A percentile compares a stretch with the other conserved stretches of the same genome.
phyloP scores from a whole-genome alignment of 1,140 invertebrate genomes.

The Cryptotermes secundus region DNA sequence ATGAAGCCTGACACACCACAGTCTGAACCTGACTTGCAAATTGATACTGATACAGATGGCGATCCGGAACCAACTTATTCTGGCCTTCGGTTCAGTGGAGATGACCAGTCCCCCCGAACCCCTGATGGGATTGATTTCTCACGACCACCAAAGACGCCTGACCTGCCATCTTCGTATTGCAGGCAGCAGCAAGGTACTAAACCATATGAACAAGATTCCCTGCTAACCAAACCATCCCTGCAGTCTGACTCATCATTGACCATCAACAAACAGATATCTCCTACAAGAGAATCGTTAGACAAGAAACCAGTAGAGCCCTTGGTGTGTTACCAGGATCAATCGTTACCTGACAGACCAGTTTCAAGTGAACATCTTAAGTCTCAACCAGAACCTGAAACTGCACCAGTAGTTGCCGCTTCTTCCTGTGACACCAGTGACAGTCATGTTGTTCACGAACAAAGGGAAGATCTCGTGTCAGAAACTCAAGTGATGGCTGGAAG shows the following conservation, averaged over 20 bases:
- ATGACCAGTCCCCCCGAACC: slow-evolving; percentile 51
- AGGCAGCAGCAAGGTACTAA: slow-evolving; percentile 31
- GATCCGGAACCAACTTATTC: slow-evolving; percentile 44
- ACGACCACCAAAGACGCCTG: slow-evolving; percentile 54
- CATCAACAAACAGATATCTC: neutral
- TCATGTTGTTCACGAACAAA: neutral
- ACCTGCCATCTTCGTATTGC: slow-evolving; percentile 41
- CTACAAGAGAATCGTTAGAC: neutral
- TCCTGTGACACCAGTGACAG: neutral
- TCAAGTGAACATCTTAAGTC: neutral
- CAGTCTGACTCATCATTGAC: neutral
- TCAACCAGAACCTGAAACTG: neutral
- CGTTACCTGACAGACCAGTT: neutral
- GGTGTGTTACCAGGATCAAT: neutral
- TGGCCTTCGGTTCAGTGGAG: slow-evolving; percentile 42
- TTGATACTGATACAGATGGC: slow-evolving; percentile 74
- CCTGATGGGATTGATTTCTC: slow-evolving; percentile 52
- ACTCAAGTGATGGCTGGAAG: neutral
- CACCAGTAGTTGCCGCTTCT: neutral
- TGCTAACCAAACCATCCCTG: neutral
- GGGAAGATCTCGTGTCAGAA: neutral
- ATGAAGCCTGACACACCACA: slow-evolving; percentile 80
- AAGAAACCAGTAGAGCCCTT: neutral
- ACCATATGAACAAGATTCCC: neutral
- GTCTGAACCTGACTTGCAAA: slow-evolving; percentile 80